phyloP scores from a whole-genome alignment of 2,797 vertebrate species.

The Lophotriccus pileatus region DNA sequence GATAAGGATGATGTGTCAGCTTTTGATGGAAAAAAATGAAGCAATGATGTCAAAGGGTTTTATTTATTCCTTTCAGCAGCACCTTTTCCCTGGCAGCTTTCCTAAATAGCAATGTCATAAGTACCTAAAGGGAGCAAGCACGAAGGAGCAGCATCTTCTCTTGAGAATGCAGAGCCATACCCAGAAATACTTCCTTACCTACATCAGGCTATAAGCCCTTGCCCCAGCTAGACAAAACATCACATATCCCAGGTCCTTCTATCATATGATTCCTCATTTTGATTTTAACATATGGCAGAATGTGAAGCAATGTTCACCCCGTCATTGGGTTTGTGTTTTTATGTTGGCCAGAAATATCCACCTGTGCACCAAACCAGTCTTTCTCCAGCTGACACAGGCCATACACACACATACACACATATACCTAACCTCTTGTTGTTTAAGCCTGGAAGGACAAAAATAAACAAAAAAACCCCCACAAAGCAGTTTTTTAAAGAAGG shows the following conservation, averaged over 20 bases:
- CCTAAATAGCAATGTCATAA: background rate
- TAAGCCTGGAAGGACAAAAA: background rate
- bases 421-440: background rate
- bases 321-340: background rate
- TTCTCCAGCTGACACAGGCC: background rate
- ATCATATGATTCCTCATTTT: background rate
- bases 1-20: background rate
- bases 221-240: background rate
- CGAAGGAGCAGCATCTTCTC: background rate
- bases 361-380: background rate
- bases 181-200: background rate
- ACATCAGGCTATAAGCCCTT: background rate
- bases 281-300: background rate
- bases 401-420: accelerated
- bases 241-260: background rate
- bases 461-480: background rate
- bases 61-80: background rate
- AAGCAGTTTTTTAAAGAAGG: background rate
- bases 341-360: background rate
- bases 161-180: background rate
- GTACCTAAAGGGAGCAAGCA: background rate
- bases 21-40: background rate
- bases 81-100: background rate
- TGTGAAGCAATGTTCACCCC: background rate
- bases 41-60: background rate